Evolutionary conservation across 2,113 vertebrate genomes (phyloP), one percentile per base, ranked within the genome.

Genomic region (Chloropsis hardwickii): DNA sequence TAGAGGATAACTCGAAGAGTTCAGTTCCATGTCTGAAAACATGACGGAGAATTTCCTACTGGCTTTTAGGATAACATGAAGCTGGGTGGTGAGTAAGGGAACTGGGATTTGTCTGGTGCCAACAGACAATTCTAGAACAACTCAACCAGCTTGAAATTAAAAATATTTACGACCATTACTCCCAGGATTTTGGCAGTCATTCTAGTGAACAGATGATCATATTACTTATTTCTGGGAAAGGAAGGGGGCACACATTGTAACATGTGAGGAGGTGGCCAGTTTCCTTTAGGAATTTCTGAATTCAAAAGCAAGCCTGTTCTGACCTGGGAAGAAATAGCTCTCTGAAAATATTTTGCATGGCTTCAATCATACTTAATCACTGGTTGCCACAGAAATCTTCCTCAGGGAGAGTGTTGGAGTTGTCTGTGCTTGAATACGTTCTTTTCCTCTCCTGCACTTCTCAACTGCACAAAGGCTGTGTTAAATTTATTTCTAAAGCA

Each of bases 271-370:
- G 50, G 62, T 33, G 21, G 64, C 70, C 61, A 39, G 53, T 81
- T 95, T 67, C 37, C 40, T 79, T 87, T 81, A n/a, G 57, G n/a
- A 67, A 53, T 35, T 12, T 42, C 20, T 84, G 70, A 69, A 69
- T 76, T 89, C 42, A 61, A 79, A 92, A 81, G 6, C 48, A 86
- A 88, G 40, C 8, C 13, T 5, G 3, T 58, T 92, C 81, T 85
- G n/a, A 80, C 35, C 67, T 44, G 14, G 21, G 28, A 92, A 76
- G 62, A 85, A 89, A 69, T 44, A 76, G 29, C 25, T 19, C 73
- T 87, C 81, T 90, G 73, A 90, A 90, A 93, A 73, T 73, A 80
- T 77, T 92, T 73, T 92, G 56, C 58, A 31, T 88, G 51, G 29
- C 76, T 93, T 79, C 56, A 90, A 64, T 88, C 72, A 81, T 19